These are phyloP conservation scores for Eupleurogrammus muticus DNA, from an alignment of 2,797 vertebrate species.

Conservation along the genomic window DNA sequence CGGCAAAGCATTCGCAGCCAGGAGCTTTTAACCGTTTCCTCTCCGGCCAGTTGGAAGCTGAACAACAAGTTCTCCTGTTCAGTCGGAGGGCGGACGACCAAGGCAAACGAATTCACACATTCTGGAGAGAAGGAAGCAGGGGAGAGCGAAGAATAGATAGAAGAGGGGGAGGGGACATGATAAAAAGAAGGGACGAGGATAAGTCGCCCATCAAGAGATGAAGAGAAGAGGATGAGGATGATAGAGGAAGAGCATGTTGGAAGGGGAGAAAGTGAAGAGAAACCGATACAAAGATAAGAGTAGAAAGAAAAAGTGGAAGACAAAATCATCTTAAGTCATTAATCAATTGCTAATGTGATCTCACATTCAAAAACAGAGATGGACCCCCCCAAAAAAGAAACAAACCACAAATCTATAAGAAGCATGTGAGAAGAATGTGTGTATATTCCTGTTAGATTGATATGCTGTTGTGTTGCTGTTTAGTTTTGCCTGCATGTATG, in stretches of 20 bases:
- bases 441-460: neutral
- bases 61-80: conserved; percentile 95
- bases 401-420: neutral
- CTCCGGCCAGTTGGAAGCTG: conserved; percentile 93
- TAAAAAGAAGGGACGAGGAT: neutral
- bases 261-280: neutral
- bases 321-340: conserved; percentile 16
- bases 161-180: too few relatives aligned
- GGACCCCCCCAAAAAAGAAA: conserved; percentile 17
- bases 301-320: conserved; percentile 4
- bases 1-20: conserved; percentile 94
- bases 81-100: conserved; percentile 95
- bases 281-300: conserved; percentile 34
- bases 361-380: neutral
- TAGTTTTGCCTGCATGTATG: too few relatives aligned
- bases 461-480: too few relatives aligned
- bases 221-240: conserved; percentile 1
- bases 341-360: conserved; percentile 26
- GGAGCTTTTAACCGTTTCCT: conserved; percentile 90
- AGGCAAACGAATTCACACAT: conserved; percentile 94
- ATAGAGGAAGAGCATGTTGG: conserved; percentile 4
- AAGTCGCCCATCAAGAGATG: neutral
- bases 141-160: neutral
- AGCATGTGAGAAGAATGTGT: conserved; percentile 2
- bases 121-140: conserved; percentile 80